Conservation (phyloP, 2,888 invertebrate genomes). For the Stenchaetothrips biformis region DNA sequence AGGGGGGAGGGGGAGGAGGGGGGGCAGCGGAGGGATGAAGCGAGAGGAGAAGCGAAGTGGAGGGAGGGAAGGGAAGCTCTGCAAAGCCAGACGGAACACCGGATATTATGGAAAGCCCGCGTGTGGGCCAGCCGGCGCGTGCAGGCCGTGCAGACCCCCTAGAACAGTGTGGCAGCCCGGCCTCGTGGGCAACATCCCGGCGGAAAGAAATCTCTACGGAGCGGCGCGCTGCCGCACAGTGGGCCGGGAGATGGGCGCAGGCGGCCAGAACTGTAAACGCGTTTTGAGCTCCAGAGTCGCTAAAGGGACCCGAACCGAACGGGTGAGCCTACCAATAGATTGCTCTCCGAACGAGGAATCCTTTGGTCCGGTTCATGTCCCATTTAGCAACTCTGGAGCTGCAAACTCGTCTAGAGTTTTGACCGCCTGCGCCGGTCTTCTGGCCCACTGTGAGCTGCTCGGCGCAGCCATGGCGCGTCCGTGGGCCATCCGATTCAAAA, state of each 20-base stretch:
- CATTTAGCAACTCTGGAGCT: too few species aligned
- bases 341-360: too few species aligned
- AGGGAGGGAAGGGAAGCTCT: background rate
- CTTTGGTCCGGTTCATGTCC: too few species aligned
- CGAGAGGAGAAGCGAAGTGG: background rate
- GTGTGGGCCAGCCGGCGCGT: background rate
- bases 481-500: background rate
- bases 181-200: background rate
- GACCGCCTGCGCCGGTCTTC: too few species aligned
- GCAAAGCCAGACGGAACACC: background rate
- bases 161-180: background rate
- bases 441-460: too few species aligned
- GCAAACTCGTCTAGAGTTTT: too few species aligned
- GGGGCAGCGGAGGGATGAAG: background rate
- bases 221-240: background rate
- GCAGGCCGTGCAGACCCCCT: background rate
- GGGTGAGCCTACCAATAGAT: too few species aligned
- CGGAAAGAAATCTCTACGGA: background rate
- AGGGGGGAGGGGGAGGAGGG: background rate
- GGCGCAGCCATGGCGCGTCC: background rate
- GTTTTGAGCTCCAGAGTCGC: too few species aligned
- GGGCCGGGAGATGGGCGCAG: too few species aligned
- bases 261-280: too few species aligned
- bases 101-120: slow-evolving; percentile 1
- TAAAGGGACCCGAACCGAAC: too few species aligned